Conservation (phyloP, 2,113 vertebrate genomes). For the Dendrocopos noguchii region DNA sequence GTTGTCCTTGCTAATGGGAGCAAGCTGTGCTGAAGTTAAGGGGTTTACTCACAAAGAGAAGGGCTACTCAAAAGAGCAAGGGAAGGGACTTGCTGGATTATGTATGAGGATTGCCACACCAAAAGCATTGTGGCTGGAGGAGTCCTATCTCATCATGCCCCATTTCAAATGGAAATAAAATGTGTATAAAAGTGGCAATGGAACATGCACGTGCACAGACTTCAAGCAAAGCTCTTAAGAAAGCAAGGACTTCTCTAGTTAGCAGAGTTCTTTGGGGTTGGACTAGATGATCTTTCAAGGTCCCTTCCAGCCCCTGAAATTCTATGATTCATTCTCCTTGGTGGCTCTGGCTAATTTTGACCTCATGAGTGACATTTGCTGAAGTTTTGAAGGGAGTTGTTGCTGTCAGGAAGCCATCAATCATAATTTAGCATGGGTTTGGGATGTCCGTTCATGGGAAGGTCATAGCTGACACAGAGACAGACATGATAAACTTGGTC, state of each 20-base stretch:
- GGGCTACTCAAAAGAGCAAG: neutral
- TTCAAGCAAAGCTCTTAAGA: neutral
- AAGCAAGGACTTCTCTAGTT: neutral
- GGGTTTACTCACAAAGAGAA: neutral
- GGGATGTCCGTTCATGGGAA: neutral
- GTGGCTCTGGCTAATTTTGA: neutral
- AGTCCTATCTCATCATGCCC: neutral
- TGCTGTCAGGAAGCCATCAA: neutral
- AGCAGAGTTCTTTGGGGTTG: neutral
- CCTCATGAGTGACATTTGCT: constrained; percentile 3
- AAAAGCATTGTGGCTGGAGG: neutral
- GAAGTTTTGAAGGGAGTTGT: neutral
- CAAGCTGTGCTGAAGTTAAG: neutral
- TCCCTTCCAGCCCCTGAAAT: too few species aligned
- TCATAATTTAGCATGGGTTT: constrained; percentile 4
- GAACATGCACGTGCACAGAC: neutral
- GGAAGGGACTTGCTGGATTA: neutral
- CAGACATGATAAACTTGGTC: neutral
- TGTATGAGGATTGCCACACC: neutral
- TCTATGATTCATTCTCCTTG: neutral
- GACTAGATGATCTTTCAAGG: too few species aligned
- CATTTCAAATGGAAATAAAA: neutral
- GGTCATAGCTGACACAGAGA: neutral
- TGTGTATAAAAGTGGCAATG: neutral
- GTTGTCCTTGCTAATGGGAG: neutral